These are phyloP conservation scores for Cirrhinus molitorella DNA, from an alignment of 2,797 vertebrate genomes.

Conservation along the genomic window DNA sequence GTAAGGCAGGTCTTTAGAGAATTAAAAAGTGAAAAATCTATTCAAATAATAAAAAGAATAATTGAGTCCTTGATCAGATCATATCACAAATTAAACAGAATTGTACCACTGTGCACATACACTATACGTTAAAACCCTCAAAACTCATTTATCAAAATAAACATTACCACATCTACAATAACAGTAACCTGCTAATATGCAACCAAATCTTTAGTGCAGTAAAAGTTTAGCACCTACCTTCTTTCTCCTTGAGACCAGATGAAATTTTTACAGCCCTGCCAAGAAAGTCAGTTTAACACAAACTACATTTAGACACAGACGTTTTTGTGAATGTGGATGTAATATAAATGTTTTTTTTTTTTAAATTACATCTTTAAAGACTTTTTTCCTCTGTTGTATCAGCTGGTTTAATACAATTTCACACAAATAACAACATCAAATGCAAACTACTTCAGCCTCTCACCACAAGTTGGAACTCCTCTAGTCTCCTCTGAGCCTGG, in stretches of 20 bases:
- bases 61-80: too few species aligned
- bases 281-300: neutral
- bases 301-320: neutral
- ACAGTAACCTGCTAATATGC: neutral
- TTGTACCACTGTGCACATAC: neutral
- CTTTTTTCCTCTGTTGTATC: neutral
- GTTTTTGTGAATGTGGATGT: neutral
- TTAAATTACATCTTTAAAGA: neutral
- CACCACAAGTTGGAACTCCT: slow-evolving; percentile 23
- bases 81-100: neutral
- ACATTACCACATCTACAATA: neutral
- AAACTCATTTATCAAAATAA: neutral
- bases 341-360: neutral
- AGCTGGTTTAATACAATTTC: neutral
- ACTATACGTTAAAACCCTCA: neutral
- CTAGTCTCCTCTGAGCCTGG: neutral
- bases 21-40: neutral
- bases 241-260: neutral
- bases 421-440: neutral
- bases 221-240: neutral
- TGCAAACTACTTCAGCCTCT: slow-evolving; percentile 5
- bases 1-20: neutral
- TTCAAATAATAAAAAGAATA: neutral
- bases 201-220: neutral
- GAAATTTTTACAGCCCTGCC: neutral